Evolutionary conservation across 2,797 vertebrate genomes (phyloP), one percentile per base, ranked within the genome.

Genomic region (Arctocebus calabarensis): DNA sequence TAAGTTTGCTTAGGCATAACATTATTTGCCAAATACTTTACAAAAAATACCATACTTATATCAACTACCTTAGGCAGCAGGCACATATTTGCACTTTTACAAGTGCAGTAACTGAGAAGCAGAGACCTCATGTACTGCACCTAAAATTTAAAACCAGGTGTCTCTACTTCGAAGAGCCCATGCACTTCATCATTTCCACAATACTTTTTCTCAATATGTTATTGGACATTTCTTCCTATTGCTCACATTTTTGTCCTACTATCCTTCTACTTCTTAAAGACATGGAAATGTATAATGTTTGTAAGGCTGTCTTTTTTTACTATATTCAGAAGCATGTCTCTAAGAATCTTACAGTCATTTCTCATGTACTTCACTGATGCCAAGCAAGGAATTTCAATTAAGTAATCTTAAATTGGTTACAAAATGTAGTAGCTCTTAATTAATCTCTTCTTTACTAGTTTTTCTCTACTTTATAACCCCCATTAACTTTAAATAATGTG

Each of bases 401-500:
- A 85, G 34, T 94, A 97, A 29, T 83, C 61, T 61, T 84, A 77
- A 97, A 97, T n/a, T 57, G 73, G 40, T 74, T 97, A 92, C 88
- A 93, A 78, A 93, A 94, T 73, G 78, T 73, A 61, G 93, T 79
- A 75, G 78, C 32, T 96, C 96, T 94, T 94, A 97, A 94, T 92
- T 96, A 97, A 97, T 94, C 82, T 96, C 43, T 45, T 90, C 52
- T 96, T 97, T 90, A 85, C 74, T 96, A 71, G n/a, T 93, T 84
- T 82, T 95, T 91, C 37, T 74, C 48, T 85, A 90, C 88, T 96
- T 96, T 96, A 92, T 57, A 90, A 86, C 61, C 62, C 37, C 8
- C 78, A 96, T 96, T 95, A 94, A 95, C 74, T 77, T 96, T 96
- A 96, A 97, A 95, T 92, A 97, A 96, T 0, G 4, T 94, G 94